Percentiles rank a stretch among this genome's conserved stretches.
Evolutionary conservation across 2,888 invertebrate genomes (phyloP).

Genomic region (Hecatera dysodea): DNA sequence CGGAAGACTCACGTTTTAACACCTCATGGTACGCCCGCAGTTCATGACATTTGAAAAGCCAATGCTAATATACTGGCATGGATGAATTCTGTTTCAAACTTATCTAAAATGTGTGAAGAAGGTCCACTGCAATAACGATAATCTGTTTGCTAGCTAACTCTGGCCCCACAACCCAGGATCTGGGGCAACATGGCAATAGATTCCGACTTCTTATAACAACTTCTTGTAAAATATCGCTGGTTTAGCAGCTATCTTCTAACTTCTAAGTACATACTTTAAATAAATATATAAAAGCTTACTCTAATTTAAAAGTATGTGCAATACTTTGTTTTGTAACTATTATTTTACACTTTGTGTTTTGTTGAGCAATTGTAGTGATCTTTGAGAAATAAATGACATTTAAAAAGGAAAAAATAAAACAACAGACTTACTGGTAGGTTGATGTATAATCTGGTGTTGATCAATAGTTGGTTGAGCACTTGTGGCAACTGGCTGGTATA

Average conservation of each 20-base stretch:
- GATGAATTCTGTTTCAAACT: neutral
- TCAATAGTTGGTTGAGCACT: constrained; percentile 82
- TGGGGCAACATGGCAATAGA: neutral
- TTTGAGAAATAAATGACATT: no score
- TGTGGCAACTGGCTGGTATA: constrained; percentile 94
- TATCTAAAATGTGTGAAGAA: neutral
- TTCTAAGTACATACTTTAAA: neutral
- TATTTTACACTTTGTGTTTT: no score
- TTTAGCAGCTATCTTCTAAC: neutral
- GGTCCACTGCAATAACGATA: no score
- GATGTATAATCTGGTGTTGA: constrained; percentile 87
- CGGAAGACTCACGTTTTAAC: no score
- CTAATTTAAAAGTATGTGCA: no score
- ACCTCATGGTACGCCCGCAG: no score
- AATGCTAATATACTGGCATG: neutral
- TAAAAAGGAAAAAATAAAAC: neutral
- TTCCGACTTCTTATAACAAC: neutral
- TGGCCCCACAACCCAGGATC: no score
- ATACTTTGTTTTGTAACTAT: no score
- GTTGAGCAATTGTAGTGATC: no score
- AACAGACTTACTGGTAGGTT: constrained; percentile 84
- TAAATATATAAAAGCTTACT: no score
- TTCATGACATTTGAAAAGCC: neutral
- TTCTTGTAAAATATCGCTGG: neutral
- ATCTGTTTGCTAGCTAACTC: no score